Conservation (phyloP, 2,113 vertebrate genomes). For the Melozone crissalis region DNA sequence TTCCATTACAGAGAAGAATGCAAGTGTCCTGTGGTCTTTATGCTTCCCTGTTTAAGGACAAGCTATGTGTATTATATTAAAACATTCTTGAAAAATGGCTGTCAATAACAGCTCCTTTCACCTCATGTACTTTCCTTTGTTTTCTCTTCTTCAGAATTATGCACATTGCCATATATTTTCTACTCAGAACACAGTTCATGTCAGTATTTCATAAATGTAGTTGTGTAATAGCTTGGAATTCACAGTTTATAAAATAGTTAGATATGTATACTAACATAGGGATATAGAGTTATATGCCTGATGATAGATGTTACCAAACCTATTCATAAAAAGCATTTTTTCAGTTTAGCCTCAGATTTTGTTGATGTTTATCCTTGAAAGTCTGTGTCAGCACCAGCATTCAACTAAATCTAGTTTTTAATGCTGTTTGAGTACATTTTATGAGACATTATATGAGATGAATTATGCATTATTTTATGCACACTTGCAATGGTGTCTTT, state of each 20-base stretch:
- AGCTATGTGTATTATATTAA: not conserved
- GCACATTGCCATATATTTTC: not conserved
- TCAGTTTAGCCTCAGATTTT: not conserved
- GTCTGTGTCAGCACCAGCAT: not conserved
- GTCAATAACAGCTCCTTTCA: not conserved
- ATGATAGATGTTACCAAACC: not conserved
- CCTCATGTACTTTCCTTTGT: not conserved
- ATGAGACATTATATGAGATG: not conserved
- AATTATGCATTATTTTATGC: not conserved
- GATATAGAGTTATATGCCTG: not conserved
- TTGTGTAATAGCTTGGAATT: not conserved
- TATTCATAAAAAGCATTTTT: not conserved
- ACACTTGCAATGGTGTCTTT: not conserved
- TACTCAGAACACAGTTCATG: not conserved
- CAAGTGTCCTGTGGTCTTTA: not conserved
- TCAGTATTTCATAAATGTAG: not conserved
- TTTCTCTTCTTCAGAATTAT: not conserved
- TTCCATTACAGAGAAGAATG: not conserved
- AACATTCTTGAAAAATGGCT: not conserved
- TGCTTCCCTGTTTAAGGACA: not conserved
- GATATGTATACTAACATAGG: not conserved
- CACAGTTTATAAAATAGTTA: not conserved
- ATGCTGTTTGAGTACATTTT: not conserved
- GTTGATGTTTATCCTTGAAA: not conserved
- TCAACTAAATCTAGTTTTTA: not conserved